Base-by-base conservation (phyloP, 2,113 vertebrate species). In the Trogon melanurus region DNA sequence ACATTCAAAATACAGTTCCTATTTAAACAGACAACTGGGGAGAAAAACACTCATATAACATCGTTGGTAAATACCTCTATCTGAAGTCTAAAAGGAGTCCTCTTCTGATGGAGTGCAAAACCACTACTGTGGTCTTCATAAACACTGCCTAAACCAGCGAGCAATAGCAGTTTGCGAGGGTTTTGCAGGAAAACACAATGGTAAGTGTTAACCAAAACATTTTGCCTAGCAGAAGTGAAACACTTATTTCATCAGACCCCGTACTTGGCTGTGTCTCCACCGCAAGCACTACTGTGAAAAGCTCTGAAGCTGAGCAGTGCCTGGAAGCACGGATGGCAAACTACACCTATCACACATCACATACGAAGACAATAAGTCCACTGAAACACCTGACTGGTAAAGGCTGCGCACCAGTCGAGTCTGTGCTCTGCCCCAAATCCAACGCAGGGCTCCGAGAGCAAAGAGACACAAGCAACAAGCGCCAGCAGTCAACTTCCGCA, bases 271-370 rank as follows among this genome's bases (percentile, higher is more conserved):
- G 21, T 10, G 23, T 38, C 70, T 30, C 22, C 48, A 3, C 11
- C 15, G 51, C 75, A 23, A 73, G 41, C 48, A 2, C 12, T 16
- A 7, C 45, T 19, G 6, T 4, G 7, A 9, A 75, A 58, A 3
- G 10, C 65, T n/a, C 51, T 3, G 48, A 75, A 18, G 27, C 36
- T 5, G 8, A 62, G 57, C 51, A 21, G n/a, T 0, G 44, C 84
- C 50, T 22, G 67, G 22, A 41, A 62, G 34, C 18, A 4, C 5
- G 0, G 71, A 3, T 0, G 1, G 11, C 16, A 60, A 91, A 3
- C 64, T 10, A 16, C 4, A 1, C 29, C 22, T 3, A 2, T 5
- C 23, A 41, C 41, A 41, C 41, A 5, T 2, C 36, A 47, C n/a
- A 13, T 1, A 8, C 0, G 7, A 13, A 14, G 41, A 16, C 25